Base-by-base conservation (phyloP, 1,140 invertebrate species). In the Wasmannia auropunctata region DNA sequence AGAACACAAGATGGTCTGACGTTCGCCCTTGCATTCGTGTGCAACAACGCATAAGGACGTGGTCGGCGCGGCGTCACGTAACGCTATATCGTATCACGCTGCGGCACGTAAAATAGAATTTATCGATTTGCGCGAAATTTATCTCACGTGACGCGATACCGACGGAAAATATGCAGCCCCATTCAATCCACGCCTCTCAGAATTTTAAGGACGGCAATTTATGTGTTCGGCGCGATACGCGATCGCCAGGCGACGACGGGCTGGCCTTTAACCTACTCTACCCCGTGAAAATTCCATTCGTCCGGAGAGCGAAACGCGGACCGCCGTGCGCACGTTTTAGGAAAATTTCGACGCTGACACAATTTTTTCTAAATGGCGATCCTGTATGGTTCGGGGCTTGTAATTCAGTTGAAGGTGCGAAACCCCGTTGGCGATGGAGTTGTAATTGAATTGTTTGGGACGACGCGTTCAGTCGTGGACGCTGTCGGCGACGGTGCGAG, bases 101-200 rank as follows among this genome's bases (percentile, higher is more conserved):
- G 69, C 43, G 6, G 51, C 80, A 81, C 40, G 86, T 81, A 51
- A 87, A 90, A 87, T 58, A 72, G 76, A 87, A 86, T 90, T 80
- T 80, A 89, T 87, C 51, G 88, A 90, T 89, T n/a, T 87, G 67
- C 56, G 79, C 65, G 51, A 54, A 81, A 86, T 80, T 89, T 86
- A 90, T 90, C 87, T 85, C 83, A 86, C 87, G 87, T 80, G 67
- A 72, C 76, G 63, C 63, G 58, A 76, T 76, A 76, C 46, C 51
- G 62, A 86, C 70, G 60, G 70, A 83, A 56, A 46, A 40, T 69
- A n/a, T 31, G 40, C 54, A 67, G n/a, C 34, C 43, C 22, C n/a
- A 4, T 43, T 60, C 54, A 43, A 0, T 25, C 56, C 58, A 60
- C 75, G 70, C 16, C 74, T 79, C 37, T 5, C 28, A 37, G 40